A percentile compares a stretch with the other conserved stretches of the same genome.
phyloP scores from a whole-genome alignment of 2,888 invertebrate genomes.

The Oscheius sp. region DNA sequence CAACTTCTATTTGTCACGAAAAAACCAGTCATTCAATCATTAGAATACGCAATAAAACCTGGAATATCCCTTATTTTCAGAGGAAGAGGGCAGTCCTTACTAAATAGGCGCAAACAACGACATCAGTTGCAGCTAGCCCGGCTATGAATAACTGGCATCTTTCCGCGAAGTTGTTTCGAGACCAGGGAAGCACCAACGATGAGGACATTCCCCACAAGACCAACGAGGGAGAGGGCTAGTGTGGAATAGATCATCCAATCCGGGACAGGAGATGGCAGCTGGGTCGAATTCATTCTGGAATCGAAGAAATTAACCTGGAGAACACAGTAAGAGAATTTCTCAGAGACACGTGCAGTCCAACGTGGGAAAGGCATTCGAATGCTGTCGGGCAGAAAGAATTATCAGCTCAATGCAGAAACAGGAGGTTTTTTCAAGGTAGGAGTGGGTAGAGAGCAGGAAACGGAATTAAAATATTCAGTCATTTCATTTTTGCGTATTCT shows the following conservation, averaged over 20 bases:
- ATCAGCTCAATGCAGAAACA: too few species aligned
- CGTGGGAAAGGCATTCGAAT: too few species aligned
- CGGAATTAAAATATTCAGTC: too few species aligned
- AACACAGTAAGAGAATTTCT: too few species aligned
- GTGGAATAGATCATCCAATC: slow-evolving; percentile 50
- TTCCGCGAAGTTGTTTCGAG: slow-evolving; percentile 44
- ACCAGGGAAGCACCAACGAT: slow-evolving; percentile 47
- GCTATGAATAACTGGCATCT: slow-evolving; percentile 53
- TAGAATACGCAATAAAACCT: slow-evolving; percentile 52
- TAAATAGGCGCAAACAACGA: slow-evolving; percentile 52
- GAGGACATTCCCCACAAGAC: slow-evolving; percentile 46
- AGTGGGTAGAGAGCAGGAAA: too few species aligned
- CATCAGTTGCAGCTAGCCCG: slow-evolving; percentile 44
- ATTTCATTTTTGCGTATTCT: too few species aligned
- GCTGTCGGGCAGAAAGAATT: too few species aligned
- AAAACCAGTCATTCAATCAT: slow-evolving; percentile 48
- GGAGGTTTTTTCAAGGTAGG: too few species aligned
- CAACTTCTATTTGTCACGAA: slow-evolving; percentile 44
- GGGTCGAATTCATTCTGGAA: too few species aligned
- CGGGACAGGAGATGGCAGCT: slow-evolving; percentile 38
- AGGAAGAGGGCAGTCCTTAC: slow-evolving; percentile 34
- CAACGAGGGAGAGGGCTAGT: slow-evolving; percentile 45
- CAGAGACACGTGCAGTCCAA: too few species aligned
- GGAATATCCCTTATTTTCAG: not conserved
- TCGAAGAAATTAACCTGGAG: too few species aligned